Conservation (phyloP, 1,140 invertebrate species). For the Pachypeltis micranthus region DNA sequence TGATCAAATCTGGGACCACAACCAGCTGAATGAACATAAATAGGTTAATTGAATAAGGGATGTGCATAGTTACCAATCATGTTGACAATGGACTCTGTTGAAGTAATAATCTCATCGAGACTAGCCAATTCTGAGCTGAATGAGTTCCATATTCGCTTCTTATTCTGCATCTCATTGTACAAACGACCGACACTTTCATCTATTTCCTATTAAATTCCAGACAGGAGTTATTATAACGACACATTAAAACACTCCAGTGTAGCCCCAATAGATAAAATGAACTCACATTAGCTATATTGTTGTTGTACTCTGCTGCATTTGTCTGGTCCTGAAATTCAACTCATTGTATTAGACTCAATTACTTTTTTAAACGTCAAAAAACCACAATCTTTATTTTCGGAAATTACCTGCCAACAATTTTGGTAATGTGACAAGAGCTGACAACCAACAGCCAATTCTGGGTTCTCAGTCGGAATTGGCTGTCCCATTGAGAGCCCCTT, state of each 20-base stretch:
- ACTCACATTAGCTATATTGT: neutral
- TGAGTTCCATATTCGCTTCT: neutral
- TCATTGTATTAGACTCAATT: neutral
- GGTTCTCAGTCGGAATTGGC: neutral
- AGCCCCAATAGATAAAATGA: neutral
- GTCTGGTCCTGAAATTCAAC: neutral
- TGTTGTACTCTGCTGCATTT: neutral
- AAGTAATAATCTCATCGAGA: neutral
- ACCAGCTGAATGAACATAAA: too few species aligned
- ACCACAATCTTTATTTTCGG: too few species aligned
- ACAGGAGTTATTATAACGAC: neutral
- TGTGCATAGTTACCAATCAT: neutral
- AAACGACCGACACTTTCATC: neutral
- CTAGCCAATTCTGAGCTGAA: neutral
- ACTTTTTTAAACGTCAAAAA: neutral
- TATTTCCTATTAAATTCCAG: neutral
- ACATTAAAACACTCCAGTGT: neutral
- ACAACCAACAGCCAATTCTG: neutral
- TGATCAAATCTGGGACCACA: too few species aligned
- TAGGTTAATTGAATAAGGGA: too few species aligned
- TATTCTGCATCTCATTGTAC: neutral
- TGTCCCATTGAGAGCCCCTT: neutral
- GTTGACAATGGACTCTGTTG: neutral
- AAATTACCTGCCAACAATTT: neutral
- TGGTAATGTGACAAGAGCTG: neutral